A percentile compares a stretch with the other conserved stretches of the same genome.
phyloP scores from a whole-genome alignment of 2,113 vertebrate species.

The Cervus canadensis region DNA sequence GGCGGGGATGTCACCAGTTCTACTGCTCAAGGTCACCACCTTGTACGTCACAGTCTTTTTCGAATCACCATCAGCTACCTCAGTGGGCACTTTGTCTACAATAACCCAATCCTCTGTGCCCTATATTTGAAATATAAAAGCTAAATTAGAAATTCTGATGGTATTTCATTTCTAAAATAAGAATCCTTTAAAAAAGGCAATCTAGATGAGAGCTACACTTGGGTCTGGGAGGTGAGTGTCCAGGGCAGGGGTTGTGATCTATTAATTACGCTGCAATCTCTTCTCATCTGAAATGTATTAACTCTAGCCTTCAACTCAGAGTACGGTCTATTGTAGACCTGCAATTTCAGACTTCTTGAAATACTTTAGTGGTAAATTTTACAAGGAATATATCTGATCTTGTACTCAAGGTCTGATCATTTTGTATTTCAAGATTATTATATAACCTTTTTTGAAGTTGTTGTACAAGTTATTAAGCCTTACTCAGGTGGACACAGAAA shows the following conservation, averaged over 20 bases:
- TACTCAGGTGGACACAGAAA: neutral
- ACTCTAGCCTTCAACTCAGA: neutral
- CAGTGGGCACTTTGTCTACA: conserved; percentile 91
- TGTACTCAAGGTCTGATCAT: neutral
- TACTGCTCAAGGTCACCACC: conserved; percentile 85
- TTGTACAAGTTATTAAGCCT: neutral
- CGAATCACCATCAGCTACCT: conserved; percentile 87
- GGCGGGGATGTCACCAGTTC: conserved; percentile 77
- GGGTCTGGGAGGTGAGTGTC: neutral
- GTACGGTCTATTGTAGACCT: neutral
- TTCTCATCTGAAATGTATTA: neutral
- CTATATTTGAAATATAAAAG: conserved; percentile 91
- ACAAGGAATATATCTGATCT: neutral
- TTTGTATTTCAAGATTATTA: neutral
- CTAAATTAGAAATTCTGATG: conserved; percentile 84
- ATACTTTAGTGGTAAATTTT: neutral
- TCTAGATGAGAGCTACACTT: neutral
- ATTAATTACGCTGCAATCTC: neutral
- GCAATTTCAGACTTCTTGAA: neutral
- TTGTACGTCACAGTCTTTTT: conserved; percentile 86
- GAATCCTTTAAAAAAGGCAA: conserved; percentile 65
- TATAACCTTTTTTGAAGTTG: neutral
- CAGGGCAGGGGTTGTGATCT: neutral
- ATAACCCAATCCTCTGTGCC: conserved; percentile 89
- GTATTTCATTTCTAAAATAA: conserved; percentile 68